Base-by-base conservation (phyloP, 2,113 vertebrate species). In the Aegotheles bennettii region DNA sequence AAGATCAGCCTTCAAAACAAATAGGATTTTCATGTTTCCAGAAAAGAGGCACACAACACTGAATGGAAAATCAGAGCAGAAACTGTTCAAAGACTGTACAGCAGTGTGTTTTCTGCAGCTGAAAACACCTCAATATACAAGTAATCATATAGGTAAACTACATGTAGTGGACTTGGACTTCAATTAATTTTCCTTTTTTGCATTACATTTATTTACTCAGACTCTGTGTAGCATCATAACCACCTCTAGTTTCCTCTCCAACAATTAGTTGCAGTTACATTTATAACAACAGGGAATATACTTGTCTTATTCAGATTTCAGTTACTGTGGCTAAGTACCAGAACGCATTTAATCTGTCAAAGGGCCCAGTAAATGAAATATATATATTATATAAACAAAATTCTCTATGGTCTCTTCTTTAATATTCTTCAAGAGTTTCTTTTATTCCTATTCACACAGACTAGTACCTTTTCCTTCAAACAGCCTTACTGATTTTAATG, bases 1-100 rank as follows among this genome's bases (percentile, higher is more conserved):
- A 84, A 61, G 11, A 36, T 83, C 40, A 56, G 11, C 24, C 36
- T 80, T 64, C 47, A 68, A 68, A 82, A 42, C 12, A 74, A 59
- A 47, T 35, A 74, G 7, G 29, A 23, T 4, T 84, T 82, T 45
- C 64, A 40, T 5, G 14, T 33, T 10, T 3, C 20, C 65, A 56
- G 24, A 67, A 63, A 25, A 40, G 0, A 2, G 35, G 45, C 57
- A 36, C 2, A 2, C 17, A 26, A 13, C 11, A n/a, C 6, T 16
- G 20, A 73, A 60, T 4, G 15, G 19, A 73, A 88, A 90, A 86
- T 14, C 23, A 63, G 45, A 70, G 50, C 14, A 90, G 40, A 42
- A 77, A 12, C 26, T 6, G 4, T 28, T 36, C 29, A 43, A 65
- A 77, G 20, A 17, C 29, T 74, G 23, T 9, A 24, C 10, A 20